Conservation (phyloP, 2,888 invertebrate species). For the Tipula lateralis region DNA sequence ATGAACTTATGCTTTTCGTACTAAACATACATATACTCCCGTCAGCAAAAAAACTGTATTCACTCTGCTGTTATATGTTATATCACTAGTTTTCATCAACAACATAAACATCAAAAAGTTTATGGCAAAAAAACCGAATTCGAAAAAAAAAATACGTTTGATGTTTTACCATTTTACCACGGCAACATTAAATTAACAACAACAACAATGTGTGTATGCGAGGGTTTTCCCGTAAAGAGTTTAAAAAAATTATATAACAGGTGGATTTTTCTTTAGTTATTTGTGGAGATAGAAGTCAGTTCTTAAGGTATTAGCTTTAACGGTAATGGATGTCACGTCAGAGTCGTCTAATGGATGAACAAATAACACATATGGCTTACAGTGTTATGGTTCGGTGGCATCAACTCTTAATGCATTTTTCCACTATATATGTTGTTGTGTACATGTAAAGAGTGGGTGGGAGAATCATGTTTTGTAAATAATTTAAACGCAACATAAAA, state of each 20-base stretch:
- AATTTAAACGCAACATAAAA: no score
- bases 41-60: not conserved
- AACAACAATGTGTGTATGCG: not conserved
- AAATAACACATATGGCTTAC: no score
- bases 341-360: no score
- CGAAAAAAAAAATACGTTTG: not conserved
- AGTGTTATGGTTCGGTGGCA: no score
- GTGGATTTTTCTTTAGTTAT: not conserved
- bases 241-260: not conserved
- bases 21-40: not conserved
- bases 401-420: no score
- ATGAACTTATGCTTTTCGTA: not conserved
- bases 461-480: no score
- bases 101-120: not conserved
- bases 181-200: not conserved
- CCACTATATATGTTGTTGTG: no score
- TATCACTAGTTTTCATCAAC: not conserved
- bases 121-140: not conserved
- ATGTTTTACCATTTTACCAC: not conserved
- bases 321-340: no score
- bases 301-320: not conserved
- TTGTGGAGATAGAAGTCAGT: not conserved
- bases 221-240: not conserved
- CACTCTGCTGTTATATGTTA: not conserved
- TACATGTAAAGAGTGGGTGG: no score